Percentiles rank a stretch among this genome's conserved stretches.
Evolutionary conservation across 2,113 vertebrate species (phyloP).

Genomic region (Tragelaphus strepsiceros): DNA sequence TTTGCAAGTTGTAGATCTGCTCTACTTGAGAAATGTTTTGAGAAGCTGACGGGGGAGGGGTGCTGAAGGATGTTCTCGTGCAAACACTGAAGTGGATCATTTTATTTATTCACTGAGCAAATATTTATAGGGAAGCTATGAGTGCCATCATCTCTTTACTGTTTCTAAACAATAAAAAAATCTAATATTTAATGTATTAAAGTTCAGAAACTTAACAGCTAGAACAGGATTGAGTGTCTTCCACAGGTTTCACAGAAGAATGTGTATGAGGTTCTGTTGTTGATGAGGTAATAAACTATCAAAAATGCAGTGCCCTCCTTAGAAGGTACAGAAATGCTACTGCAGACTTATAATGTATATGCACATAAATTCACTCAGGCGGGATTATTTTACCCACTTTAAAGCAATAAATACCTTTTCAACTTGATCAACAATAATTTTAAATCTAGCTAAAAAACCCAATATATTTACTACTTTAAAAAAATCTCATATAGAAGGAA

Average conservation of each 20-base stretch:
- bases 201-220: background rate
- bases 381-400: background rate
- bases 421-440: background rate
- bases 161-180: background rate
- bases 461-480: background rate
- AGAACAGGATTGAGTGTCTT: background rate
- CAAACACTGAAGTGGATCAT: background rate
- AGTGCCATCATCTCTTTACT: background rate
- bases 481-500: background rate
- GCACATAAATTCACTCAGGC: background rate
- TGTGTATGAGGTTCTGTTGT: background rate
- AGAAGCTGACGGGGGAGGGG: background rate
- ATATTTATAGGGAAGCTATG: slow-evolving; percentile 4
- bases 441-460: background rate
- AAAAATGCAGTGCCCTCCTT: background rate
- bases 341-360: background rate
- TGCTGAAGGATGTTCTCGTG: background rate
- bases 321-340: background rate
- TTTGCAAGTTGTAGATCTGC: background rate
- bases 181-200: background rate
- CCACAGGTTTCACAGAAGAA: background rate
- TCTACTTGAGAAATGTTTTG: background rate
- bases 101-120: background rate
- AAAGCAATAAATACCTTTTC: background rate
- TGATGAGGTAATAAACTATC: background rate